Percentiles rank a stretch among this genome's conserved stretches.
Evolutionary conservation across 2,113 vertebrate genomes (phyloP).

Genomic region (Osmerus mordax): DNA sequence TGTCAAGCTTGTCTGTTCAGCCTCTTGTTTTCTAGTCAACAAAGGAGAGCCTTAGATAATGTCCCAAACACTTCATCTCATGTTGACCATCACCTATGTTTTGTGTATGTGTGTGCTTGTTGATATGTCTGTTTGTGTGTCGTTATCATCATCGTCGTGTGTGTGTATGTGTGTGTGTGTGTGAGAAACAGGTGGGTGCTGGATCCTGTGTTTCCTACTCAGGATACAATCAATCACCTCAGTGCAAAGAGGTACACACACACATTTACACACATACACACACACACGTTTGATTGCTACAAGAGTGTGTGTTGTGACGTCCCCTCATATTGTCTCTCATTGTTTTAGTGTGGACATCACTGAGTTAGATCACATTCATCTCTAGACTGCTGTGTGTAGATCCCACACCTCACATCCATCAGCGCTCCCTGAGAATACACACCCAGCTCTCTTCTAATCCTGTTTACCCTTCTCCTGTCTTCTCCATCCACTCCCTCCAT

Average conservation of each 20-base stretch:
- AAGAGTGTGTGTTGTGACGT: constrained; percentile 11
- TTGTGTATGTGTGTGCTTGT: constrained; percentile 62
- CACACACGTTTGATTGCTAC: constrained; percentile 29
- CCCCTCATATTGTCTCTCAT: too few relatives aligned
- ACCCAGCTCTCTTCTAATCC: too few relatives aligned
- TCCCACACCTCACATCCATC: too few relatives aligned
- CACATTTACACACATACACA: constrained; percentile 24
- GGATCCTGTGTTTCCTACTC: constrained; percentile 70
- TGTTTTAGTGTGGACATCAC: too few relatives aligned
- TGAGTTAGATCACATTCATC: too few relatives aligned
- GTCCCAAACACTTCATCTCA: too few relatives aligned
- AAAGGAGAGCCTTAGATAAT: too few relatives aligned
- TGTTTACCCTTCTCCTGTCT: too few relatives aligned
- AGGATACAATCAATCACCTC: constrained; percentile 77
- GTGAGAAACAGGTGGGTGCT: constrained; percentile 76
- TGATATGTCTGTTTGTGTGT: constrained; percentile 49
- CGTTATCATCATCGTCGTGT: constrained; percentile 66
- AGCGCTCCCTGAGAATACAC: too few relatives aligned
- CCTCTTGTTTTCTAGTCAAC: too few relatives aligned
- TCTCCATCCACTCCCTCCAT: too few relatives aligned
- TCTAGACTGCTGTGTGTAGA: too few relatives aligned
- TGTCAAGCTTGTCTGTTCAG: constrained; percentile 9
- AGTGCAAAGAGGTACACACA: constrained; percentile 75
- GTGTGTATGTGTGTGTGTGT: constrained; percentile 59
- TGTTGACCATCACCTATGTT: constrained; percentile 9